Base-by-base conservation (phyloP, 2,797 vertebrate species). In the Pitangus sulphuratus region DNA sequence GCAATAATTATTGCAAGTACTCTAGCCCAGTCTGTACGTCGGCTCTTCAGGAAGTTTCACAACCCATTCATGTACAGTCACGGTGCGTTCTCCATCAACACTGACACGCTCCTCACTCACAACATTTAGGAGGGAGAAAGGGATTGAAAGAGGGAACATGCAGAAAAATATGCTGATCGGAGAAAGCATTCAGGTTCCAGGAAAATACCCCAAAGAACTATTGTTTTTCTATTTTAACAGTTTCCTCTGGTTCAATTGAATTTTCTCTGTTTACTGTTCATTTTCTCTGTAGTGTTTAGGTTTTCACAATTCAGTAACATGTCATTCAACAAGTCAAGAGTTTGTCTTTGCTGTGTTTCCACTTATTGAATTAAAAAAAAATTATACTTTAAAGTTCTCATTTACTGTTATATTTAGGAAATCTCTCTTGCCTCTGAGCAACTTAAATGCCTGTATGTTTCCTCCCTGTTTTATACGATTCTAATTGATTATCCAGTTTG, bases 311-410 rank as follows among this genome's bases (percentile, higher is more conserved):
- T 91, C 21, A 74, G n/a, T 66, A 82, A 82, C 26, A 11, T 20
- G 54, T 68, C 35, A 47, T 61, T 68, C 45, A 95, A 69, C 11
- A 65, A 71, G 15, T 80, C 45, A 71, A 75, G 53, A 78, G 17
- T 25, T 95, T 78, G 21, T 48, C 68, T 60, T 74, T 87, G 48
- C 10, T 70, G 24, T 14, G 12, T 77, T 93, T 88, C n/a, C n/a
- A 40, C 31, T 71, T 64, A 64, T 0, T 60, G 33, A 87, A 61
- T 60, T 22, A 3, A 3, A 60, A 81, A 57, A 44, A 39, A 2
- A 6, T 5, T 30, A 30, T 16, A 77, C 9, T 74, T 91, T 9
- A 37, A 71, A 40, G n/a, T 76, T 83, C 15, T 42, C 19, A 44
- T 89, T 50, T 74, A 53, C 4, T 44, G 15, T 33, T 70, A 5